phyloP scores from a whole-genome alignment of 2,888 invertebrate genomes.

The Crematogaster levior region DNA sequence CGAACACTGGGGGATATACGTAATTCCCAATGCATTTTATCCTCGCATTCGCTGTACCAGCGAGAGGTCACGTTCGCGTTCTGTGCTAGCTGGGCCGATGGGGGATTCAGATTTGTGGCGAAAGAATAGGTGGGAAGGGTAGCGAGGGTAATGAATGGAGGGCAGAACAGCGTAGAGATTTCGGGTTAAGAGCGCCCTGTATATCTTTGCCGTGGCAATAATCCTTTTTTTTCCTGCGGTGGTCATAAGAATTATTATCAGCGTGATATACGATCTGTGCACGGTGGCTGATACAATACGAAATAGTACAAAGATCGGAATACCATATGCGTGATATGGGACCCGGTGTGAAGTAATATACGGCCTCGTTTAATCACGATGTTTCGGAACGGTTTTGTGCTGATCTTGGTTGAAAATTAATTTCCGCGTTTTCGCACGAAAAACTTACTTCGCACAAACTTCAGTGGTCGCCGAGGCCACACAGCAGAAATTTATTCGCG shows the following conservation, averaged over 20 bases:
- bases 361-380: conserved; percentile 42
- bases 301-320: conserved; percentile 47
- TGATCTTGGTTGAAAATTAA: conserved; percentile 53
- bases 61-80: conserved; percentile 70
- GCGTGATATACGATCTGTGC: conserved; percentile 43
- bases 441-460: conserved; percentile 20
- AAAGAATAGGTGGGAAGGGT: conserved; percentile 62
- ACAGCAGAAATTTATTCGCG: conserved; percentile 35
- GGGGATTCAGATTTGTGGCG: conserved; percentile 69
- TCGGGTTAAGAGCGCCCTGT: conserved; percentile 63
- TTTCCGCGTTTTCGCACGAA: conserved; percentile 26
- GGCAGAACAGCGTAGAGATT: conserved; percentile 60
- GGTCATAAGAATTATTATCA: conserved; percentile 47
- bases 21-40: conserved; percentile 82
- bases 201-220: conserved; percentile 59
- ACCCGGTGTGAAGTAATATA: conserved; percentile 18
- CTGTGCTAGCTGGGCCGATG: conserved; percentile 49
- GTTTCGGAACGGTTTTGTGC: conserved; percentile 19
- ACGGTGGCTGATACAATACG: conserved; percentile 50
- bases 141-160: conserved; percentile 65
- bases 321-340: conserved; percentile 50
- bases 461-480: not conserved
- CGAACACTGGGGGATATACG: conserved; percentile 76
- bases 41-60: conserved; percentile 60
- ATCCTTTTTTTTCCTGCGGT: conserved; percentile 35